phyloP scores from a whole-genome alignment of 2,888 invertebrate genomes.

The Tolmerus cingulatus region DNA sequence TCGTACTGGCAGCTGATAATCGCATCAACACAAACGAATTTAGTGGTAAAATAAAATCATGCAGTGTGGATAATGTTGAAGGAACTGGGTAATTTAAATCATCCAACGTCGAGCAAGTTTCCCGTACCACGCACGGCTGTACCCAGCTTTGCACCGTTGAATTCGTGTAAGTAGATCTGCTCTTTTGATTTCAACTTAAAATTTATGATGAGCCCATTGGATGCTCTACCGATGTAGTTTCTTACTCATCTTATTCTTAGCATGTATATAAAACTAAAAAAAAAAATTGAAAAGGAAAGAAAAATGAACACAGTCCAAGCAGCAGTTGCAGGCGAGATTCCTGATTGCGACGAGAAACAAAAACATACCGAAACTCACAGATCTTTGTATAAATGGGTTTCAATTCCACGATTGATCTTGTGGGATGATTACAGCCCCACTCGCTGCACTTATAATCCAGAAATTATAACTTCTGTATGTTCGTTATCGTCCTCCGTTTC shows the following conservation, averaged over 20 bases:
- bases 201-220: neutral
- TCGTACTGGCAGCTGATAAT: too few species aligned
- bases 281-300: neutral
- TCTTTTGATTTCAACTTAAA: neutral
- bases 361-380: neutral
- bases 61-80: too few species aligned
- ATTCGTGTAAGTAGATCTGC: neutral
- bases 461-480: constrained; percentile 47
- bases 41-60: too few species aligned
- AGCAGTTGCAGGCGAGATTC: neutral
- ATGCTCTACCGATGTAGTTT: neutral
- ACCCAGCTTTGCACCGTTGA: too few species aligned
- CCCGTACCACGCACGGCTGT: too few species aligned
- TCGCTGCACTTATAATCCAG: constrained; percentile 41
- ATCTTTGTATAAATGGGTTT: constrained; percentile 29
- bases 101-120: too few species aligned
- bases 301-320: neutral
- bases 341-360: neutral
- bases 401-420: neutral
- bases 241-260: neutral
- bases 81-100: too few species aligned
- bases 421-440: neutral
- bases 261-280: neutral
- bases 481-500: constrained; percentile 60
- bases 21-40: too few species aligned